A percentile compares a stretch with the other conserved stretches of the same genome.
These are phyloP conservation scores for Lates calcarifer DNA, from an alignment of 2,113 vertebrate genomes.

Conservation along the genomic window DNA sequence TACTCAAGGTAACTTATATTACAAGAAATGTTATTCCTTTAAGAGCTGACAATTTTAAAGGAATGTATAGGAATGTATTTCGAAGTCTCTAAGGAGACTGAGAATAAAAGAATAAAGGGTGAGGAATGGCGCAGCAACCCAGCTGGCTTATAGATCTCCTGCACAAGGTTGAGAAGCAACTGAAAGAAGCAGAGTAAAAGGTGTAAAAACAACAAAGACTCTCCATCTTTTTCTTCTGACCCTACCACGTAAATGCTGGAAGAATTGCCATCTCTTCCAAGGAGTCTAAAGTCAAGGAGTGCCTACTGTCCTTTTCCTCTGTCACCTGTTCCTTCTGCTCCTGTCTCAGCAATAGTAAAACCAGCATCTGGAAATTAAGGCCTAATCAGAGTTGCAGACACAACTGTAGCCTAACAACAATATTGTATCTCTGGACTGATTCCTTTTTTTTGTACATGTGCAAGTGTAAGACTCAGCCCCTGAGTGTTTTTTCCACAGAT, in stretches of 20 bases:
- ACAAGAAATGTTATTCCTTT: neutral
- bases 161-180: neutral
- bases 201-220: neutral
- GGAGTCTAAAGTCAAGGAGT: neutral
- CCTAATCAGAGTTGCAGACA: neutral
- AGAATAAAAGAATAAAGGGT: neutral
- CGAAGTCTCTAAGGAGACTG: neutral
- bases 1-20: neutral
- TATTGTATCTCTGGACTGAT: neutral
- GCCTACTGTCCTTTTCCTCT: neutral
- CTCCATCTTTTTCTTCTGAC: neutral
- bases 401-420: neutral
- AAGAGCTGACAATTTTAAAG: neutral
- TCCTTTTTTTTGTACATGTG: neutral
- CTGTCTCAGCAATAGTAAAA: neutral
- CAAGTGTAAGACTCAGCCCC: neutral
- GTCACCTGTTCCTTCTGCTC: neutral
- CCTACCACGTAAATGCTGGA: neutral
- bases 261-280: neutral
- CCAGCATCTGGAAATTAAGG: neutral
- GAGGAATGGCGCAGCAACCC: neutral
- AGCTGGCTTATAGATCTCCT: neutral
- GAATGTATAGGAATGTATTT: no score
- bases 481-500: conserved; percentile 24
- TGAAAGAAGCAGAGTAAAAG: neutral